phyloP scores from a whole-genome alignment of 2,113 vertebrate genomes.

The Aramus guarauna region DNA sequence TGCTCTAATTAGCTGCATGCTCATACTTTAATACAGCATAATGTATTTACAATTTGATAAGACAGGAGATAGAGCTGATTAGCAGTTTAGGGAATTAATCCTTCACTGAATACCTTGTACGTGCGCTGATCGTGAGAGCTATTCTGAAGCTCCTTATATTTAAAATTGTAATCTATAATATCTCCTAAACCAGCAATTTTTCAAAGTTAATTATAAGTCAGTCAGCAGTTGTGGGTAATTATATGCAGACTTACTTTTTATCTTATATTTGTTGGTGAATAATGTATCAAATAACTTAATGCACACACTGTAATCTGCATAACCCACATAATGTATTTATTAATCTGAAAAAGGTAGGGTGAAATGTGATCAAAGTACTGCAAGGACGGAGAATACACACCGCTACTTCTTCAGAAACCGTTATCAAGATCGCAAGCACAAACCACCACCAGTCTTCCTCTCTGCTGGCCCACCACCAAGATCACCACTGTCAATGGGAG shows the following conservation, averaged over 20 bases:
- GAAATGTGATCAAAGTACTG: not conserved
- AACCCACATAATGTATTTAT: not conserved
- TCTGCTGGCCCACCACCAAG: not conserved
- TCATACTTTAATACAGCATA: constrained; percentile 42
- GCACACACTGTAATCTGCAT: constrained; percentile 1
- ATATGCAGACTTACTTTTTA: constrained; percentile 34
- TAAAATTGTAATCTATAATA: constrained; percentile 44
- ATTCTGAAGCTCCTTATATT: constrained; percentile 44
- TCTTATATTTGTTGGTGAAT: constrained; percentile 43
- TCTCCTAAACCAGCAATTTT: constrained; percentile 54
- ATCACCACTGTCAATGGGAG: not conserved
- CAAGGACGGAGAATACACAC: not conserved
- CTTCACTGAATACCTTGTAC: constrained; percentile 44
- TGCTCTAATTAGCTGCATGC: constrained; percentile 52
- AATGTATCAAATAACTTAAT: constrained; percentile 11
- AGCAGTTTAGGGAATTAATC: constrained; percentile 44
- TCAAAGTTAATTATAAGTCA: constrained; percentile 68
- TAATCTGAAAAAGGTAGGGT: constrained; percentile 8
- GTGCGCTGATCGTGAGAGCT: constrained; percentile 22
- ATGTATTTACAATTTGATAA: constrained; percentile 67
- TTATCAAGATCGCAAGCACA: not conserved
- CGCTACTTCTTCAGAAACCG: not conserved
- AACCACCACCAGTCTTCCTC: not conserved
- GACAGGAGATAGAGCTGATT: constrained; percentile 47
- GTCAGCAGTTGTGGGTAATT: constrained; percentile 47